phyloP scores from a whole-genome alignment of 2,888 invertebrate species.

The Drosophila testacea region DNA sequence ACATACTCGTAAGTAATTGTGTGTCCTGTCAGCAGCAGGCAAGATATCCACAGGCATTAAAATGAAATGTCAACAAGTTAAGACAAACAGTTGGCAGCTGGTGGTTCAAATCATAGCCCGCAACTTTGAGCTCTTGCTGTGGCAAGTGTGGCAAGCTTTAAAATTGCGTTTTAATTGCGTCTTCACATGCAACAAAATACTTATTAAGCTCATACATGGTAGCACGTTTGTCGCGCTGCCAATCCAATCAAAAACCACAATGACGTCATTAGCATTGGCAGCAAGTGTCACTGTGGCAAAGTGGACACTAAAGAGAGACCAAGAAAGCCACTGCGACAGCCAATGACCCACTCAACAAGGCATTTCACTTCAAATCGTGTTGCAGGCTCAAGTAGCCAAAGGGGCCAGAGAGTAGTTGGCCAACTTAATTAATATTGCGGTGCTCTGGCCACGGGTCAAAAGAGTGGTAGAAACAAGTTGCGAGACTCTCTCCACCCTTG shows the following conservation, averaged over 20 bases:
- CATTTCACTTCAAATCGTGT: slow-evolving; percentile 57
- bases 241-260: slow-evolving; percentile 54
- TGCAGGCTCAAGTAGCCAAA: slow-evolving; percentile 39
- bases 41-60: neutral
- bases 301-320: slow-evolving; percentile 40
- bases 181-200: slow-evolving; percentile 47
- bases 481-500: neutral
- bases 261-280: slow-evolving; percentile 73
- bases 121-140: slow-evolving; percentile 1
- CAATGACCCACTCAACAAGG: slow-evolving; percentile 52
- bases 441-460: slow-evolving; percentile 5
- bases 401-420: slow-evolving; percentile 50
- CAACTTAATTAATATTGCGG: slow-evolving; percentile 73
- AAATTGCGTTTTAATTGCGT: slow-evolving; percentile 34
- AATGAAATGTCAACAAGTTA: slow-evolving; percentile 9
- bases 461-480: slow-evolving; percentile 13
- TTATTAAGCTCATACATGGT: slow-evolving; percentile 12
- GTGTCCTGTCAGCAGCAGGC: slow-evolving; percentile 8
- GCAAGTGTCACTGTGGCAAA: slow-evolving; percentile 62
- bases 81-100: slow-evolving; percentile 26
- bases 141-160: slow-evolving; percentile 17
- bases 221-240: slow-evolving; percentile 9
- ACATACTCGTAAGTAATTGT: slow-evolving; percentile 2
- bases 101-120: slow-evolving; percentile 4
- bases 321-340: slow-evolving; percentile 29